Conservation (phyloP, 2,797 vertebrate genomes). For the Melanotaenia maccullochi region DNA sequence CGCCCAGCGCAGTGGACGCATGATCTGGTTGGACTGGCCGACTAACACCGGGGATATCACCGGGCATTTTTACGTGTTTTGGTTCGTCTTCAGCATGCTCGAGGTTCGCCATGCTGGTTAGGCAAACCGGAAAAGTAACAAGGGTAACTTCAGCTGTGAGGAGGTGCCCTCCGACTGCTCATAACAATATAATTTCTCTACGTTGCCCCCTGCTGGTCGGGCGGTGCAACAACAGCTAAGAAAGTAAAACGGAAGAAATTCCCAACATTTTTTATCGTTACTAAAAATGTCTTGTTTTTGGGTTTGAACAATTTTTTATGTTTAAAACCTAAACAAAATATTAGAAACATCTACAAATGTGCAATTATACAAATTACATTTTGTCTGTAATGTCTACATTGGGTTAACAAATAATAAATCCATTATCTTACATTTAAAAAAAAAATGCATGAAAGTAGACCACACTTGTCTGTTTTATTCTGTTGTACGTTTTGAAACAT, state of each 20-base stretch:
- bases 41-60: neutral
- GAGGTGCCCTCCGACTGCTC: neutral
- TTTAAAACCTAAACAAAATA: neutral
- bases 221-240: conserved; percentile 10
- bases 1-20: rapidly evolving
- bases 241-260: neutral
- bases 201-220: conserved; percentile 57
- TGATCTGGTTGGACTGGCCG: neutral
- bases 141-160: conserved; percentile 39
- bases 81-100: conserved; percentile 37
- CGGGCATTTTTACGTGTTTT: conserved; percentile 56
- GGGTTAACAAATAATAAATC: conserved; percentile 1
- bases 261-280: too few species aligned
- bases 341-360: neutral
- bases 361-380: neutral
- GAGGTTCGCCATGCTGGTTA: conserved; percentile 74
- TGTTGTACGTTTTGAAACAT: neutral
- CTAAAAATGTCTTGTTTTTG: neutral
- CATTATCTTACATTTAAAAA: neutral
- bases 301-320: neutral
- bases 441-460: neutral
- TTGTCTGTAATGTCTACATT: neutral
- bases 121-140: conserved; percentile 45
- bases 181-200: rapidly evolving
- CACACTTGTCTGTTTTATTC: neutral